Conservation (phyloP, 2,888 invertebrate species). For the Chironomus riparius region DNA sequence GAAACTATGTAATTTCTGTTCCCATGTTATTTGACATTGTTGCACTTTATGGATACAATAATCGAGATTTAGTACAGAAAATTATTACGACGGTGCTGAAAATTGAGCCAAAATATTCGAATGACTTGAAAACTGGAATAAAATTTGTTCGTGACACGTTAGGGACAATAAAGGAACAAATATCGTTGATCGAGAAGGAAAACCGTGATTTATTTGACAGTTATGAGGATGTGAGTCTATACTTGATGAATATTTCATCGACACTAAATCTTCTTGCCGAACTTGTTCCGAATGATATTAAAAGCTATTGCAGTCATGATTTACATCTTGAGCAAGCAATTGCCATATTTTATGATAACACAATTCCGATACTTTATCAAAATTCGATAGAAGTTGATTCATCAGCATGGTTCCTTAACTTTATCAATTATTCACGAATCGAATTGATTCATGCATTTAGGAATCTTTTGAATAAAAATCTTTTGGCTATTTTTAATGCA, state of each 20-base stretch:
- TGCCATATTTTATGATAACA: slow-evolving; percentile 65
- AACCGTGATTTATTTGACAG: slow-evolving; percentile 31
- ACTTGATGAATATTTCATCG: slow-evolving; percentile 59
- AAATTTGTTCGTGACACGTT: slow-evolving; percentile 47
- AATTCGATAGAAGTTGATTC: slow-evolving; percentile 44
- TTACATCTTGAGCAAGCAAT: slow-evolving; percentile 53
- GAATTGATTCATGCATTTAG: slow-evolving; percentile 44
- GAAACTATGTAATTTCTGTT: slow-evolving; percentile 72
- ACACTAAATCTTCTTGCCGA: slow-evolving; percentile 61
- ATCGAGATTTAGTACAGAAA: slow-evolving; percentile 50
- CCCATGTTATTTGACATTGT: slow-evolving; percentile 73
- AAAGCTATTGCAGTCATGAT: slow-evolving; percentile 45
- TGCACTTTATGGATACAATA: slow-evolving; percentile 60
- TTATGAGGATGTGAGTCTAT: slow-evolving; percentile 58
- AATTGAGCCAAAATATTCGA: slow-evolving; percentile 47
- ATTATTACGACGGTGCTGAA: slow-evolving; percentile 58
- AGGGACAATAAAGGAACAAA: slow-evolving; percentile 36
- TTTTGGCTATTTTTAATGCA: slow-evolving; percentile 37
- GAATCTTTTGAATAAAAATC: slow-evolving; percentile 38
- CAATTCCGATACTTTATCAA: slow-evolving; percentile 61
- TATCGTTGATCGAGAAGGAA: slow-evolving; percentile 31
- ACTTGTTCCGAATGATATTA: slow-evolving; percentile 49
- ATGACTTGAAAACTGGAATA: slow-evolving; percentile 49
- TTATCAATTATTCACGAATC: slow-evolving; percentile 40
- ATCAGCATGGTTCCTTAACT: slow-evolving; percentile 34